Evolutionary conservation across 2,797 vertebrate genomes (phyloP).

Genomic region (Clarias laeviceps): DNA sequence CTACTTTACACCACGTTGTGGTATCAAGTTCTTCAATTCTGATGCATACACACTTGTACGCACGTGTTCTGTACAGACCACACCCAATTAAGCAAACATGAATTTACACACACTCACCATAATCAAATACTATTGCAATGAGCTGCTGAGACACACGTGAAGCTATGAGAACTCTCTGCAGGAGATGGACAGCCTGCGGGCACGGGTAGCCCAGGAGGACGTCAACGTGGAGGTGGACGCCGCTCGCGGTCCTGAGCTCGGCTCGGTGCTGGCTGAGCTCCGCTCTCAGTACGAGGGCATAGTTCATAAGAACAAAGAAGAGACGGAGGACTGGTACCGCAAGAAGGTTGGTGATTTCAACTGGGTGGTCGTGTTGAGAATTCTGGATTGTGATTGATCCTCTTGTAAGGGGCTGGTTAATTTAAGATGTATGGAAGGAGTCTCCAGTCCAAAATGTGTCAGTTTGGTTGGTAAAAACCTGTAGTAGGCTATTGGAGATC

Average conservation of each 20-base stretch:
- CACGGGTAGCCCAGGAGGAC: slow-evolving; percentile 75
- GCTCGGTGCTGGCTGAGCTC: slow-evolving; percentile 72
- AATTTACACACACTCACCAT: slow-evolving; percentile 40
- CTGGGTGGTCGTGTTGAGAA: neutral
- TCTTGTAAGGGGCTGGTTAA: neutral
- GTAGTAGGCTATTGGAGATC: neutral
- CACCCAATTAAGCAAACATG: slow-evolving; percentile 43
- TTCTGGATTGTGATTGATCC: neutral
- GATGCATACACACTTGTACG: slow-evolving; percentile 14
- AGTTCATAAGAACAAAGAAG: slow-evolving; percentile 80
- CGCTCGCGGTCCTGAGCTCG: slow-evolving; percentile 76
- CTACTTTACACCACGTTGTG: slow-evolving; percentile 52
- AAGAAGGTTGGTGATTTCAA: slow-evolving; percentile 72
- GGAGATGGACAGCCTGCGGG: slow-evolving; percentile 77
- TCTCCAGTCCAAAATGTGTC: neutral
- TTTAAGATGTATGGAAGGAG: neutral
- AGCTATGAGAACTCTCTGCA: slow-evolving; percentile 48
- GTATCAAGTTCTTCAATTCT: slow-evolving; percentile 59
- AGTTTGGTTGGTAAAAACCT: neutral
- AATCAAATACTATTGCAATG: slow-evolving; percentile 26
- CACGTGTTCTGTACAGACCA: slow-evolving; percentile 28
- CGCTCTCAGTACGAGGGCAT: slow-evolving; percentile 81
- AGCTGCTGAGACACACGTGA: neutral
- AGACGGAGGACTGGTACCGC: slow-evolving; percentile 78
- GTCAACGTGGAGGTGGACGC: slow-evolving; percentile 82